Evolutionary conservation across 2,113 vertebrate species (phyloP).

Genomic region (Cololabis saira): DNA sequence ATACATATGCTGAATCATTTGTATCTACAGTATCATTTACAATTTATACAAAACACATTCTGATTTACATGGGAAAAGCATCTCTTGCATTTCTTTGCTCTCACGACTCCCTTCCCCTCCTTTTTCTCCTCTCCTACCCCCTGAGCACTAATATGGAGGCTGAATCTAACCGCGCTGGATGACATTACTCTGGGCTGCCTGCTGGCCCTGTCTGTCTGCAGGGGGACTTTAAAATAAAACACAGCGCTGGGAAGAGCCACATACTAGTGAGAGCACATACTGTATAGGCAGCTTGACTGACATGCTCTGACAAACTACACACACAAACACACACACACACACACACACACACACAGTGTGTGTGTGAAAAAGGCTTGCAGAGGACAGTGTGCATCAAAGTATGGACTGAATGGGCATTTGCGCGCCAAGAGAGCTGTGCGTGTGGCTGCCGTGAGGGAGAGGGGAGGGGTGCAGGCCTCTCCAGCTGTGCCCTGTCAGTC

Average conservation of each 20-base stretch:
- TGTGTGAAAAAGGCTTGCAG: conserved; percentile 41
- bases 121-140: conserved; percentile 24
- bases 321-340: conserved; percentile 19
- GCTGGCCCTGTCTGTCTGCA: conserved; percentile 71
- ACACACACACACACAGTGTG: conserved; percentile 15
- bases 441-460: conserved; percentile 11
- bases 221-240: conserved; percentile 78
- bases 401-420: conserved; percentile 42
- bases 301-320: conserved; percentile 64
- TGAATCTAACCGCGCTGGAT: conserved; percentile 75
- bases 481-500: conserved; percentile 82
- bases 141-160: conserved; percentile 66
- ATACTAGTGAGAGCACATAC: conserved; percentile 61
- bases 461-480: conserved; percentile 45
- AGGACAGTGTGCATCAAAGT: conserved; percentile 61
- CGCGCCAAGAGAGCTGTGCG: conserved; percentile 13
- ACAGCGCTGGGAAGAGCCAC: conserved; percentile 60
- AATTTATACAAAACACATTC: conserved; percentile 6
- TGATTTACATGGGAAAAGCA: neutral
- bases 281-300: conserved; percentile 68
- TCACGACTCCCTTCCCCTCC: conserved; percentile 15
- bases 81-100: conserved; percentile 28
- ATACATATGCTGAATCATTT: conserved; percentile 8
- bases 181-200: conserved; percentile 75
- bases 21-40: conserved; percentile 13